Evolutionary conservation across 92 coral and sea anemone species (phyloP).

Genomic region (Plumapathes pennacea): DNA sequence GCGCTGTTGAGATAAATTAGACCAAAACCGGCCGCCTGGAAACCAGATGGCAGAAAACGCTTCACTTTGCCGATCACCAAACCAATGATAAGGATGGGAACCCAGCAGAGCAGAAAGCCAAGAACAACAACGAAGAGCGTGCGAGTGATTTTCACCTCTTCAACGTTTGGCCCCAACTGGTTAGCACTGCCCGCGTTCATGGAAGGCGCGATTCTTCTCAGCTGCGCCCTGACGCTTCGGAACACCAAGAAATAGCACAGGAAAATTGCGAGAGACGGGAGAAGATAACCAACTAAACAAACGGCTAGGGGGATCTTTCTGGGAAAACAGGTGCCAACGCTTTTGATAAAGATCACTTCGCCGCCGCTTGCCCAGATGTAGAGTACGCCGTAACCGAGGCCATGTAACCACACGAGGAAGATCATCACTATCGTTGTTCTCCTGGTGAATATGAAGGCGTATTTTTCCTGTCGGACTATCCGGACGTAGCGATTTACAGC

Average conservation of each 20-base stretch:
- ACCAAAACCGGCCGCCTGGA: not conserved
- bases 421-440: conserved; percentile 5
- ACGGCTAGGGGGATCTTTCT: conserved; percentile 2
- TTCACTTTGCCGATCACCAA: conserved; percentile 2
- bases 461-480: conserved; percentile 1
- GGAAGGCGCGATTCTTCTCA: not conserved
- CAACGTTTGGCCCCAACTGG: not conserved
- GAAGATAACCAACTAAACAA: not conserved
- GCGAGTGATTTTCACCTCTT: conserved; percentile 1
- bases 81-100: not conserved
- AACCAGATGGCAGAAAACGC: not conserved
- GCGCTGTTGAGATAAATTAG: conserved; percentile 3
- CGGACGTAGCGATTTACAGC: conserved; percentile 12
- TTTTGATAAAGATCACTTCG: not conserved
- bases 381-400: conserved; percentile 3
- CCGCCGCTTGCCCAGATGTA: conserved; percentile 12
- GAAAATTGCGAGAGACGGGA: conserved; percentile 1
- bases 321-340: conserved; percentile 2
- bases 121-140: conserved; percentile 5
- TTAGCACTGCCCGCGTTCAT: not conserved
- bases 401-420: not conserved
- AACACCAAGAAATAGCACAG: conserved; percentile 1
- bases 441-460: conserved; percentile 10
- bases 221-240: not conserved
- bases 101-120: conserved; percentile 8